Percentiles rank a stretch among this genome's conserved stretches.
Conservation (phyloP, 2,888 invertebrate genomes). For the Abscondita cerata region DNA sequence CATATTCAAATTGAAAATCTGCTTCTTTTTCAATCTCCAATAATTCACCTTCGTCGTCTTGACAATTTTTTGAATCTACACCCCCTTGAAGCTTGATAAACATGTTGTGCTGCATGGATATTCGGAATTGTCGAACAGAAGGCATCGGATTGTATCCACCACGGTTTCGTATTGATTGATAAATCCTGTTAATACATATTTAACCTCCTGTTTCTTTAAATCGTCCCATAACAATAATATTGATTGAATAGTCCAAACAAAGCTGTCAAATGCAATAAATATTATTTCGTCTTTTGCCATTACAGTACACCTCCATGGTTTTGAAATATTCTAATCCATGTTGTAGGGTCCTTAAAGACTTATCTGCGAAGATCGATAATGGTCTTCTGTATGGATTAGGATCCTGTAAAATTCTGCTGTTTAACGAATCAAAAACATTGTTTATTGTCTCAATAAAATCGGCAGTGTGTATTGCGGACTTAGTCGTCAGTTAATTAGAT, state of each 20-base stretch:
- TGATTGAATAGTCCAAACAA: constrained; percentile 40
- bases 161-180: constrained; percentile 38
- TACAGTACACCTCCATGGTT: constrained; percentile 17
- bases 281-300: constrained; percentile 21
- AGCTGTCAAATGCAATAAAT: constrained; percentile 41
- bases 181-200: constrained; percentile 26
- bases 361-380: not conserved
- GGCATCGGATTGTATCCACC: constrained; percentile 39
- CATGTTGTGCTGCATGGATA: constrained; percentile 34
- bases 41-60: constrained; percentile 18
- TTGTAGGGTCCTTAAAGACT: not conserved
- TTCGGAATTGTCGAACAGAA: constrained; percentile 30
- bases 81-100: constrained; percentile 25
- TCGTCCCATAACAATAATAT: constrained; percentile 37
- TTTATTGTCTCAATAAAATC: not conserved
- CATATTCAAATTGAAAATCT: too few species aligned
- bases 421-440: too few species aligned
- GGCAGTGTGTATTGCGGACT: constrained; percentile 4
- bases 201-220: constrained; percentile 28
- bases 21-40: constrained; percentile 12
- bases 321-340: not conserved
- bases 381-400: not conserved
- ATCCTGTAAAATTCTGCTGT: not conserved
- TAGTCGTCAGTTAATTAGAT: constrained; percentile 6
- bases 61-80: constrained; percentile 31